Evolutionary conservation across 23 tunicate species (phyloP), one percentile per base, ranked within the genome.

Genomic region (Trididemnum clinides): DNA sequence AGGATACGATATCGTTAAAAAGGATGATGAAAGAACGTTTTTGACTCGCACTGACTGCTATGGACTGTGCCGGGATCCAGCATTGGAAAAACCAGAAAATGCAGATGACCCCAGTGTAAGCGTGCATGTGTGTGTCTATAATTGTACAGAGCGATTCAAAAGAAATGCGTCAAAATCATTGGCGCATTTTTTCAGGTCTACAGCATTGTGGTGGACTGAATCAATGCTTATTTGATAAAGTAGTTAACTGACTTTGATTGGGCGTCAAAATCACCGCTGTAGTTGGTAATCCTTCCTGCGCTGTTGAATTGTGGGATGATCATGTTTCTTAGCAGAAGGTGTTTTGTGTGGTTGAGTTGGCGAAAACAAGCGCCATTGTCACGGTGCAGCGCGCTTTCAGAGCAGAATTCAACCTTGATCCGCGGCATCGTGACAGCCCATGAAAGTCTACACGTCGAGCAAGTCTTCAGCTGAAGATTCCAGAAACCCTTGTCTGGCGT

Each of bases 11-110:
- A 18, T 12, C 1, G 77, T 29, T 1, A 33, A 64, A 25, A 37
- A 39, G 27, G 39, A 39, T 69, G 33, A 38, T 44, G 28, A 64
- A 33, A 33, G 86, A 2, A 64, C 34, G 54, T 82, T 82, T 28
- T 34, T 39, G 62, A 64, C 86, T 0, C 86, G 86, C 1, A 82
- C 33, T 2, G 86, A 82, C 44, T 82, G 86, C 65, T 28, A 34
- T 59, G 58, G 39, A 62, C 65, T 2, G 2, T 82, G 86, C 26
- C 72, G 21, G 1, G 86, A 82, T 29, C 86, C 86, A 19, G 36
- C 77, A 2, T 32, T 82, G 2, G 77, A 25, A 35, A 33, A 25
- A 26, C 37, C 86, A 23, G 77, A 26, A 23, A 30, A 34, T 0
- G 34, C 86, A 19, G 51, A 39, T 3, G 71, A 82, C 15, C 38